Evolutionary conservation across 2,797 vertebrate genomes (phyloP).

Genomic region (Malurus splendens): DNA sequence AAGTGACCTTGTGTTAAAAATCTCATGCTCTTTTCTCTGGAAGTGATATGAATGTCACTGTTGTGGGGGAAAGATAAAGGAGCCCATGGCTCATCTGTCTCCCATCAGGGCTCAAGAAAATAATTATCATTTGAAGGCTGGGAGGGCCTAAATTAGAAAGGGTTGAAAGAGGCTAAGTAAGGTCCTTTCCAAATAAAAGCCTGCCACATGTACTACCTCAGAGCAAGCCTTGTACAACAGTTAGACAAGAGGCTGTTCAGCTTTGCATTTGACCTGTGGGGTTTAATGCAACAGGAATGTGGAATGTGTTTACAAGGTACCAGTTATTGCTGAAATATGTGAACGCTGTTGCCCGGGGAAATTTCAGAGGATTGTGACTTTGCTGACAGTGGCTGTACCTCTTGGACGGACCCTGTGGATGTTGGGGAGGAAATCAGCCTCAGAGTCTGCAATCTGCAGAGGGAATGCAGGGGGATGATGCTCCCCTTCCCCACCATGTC

Average conservation of each 20-base stretch:
- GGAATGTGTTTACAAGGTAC: slow-evolving; percentile 57
- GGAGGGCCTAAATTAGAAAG: background rate
- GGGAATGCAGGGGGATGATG: background rate
- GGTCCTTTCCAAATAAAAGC: background rate
- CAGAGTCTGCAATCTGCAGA: background rate
- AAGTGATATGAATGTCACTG: background rate
- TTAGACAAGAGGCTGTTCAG: background rate
- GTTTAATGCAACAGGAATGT: slow-evolving; percentile 38
- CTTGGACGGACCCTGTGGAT: background rate
- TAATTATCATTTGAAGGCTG: background rate
- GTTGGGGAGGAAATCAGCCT: background rate
- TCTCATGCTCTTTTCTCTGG: background rate
- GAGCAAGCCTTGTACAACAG: background rate
- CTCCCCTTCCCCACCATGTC: background rate
- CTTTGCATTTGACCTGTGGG: slow-evolving; percentile 36
- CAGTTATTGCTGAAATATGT: slow-evolving; percentile 45
- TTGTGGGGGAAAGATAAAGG: background rate
- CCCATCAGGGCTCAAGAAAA: background rate
- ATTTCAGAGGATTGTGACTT: background rate
- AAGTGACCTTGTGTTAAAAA: background rate
- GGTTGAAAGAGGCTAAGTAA: background rate
- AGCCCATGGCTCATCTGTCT: background rate
- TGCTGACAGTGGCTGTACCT: background rate
- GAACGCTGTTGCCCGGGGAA: slow-evolving; percentile 16
- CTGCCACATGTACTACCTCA: background rate